Conservation (phyloP, 1,140 invertebrate species). For the Drosophila mauritiana region DNA sequence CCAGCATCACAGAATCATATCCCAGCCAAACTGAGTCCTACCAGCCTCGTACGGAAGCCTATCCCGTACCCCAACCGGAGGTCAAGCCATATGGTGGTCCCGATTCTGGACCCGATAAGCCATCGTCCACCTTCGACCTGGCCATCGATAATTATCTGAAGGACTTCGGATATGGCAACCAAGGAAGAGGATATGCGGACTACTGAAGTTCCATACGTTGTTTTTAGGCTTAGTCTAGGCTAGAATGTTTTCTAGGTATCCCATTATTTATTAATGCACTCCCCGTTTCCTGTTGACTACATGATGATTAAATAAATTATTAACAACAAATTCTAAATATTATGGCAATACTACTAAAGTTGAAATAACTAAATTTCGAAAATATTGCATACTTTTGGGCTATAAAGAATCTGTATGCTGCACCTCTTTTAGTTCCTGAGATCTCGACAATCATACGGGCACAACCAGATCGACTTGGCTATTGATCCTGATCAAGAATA, state of each 20-base stretch:
- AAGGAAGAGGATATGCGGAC: constrained; percentile 58
- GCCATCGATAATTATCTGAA: constrained; percentile 75
- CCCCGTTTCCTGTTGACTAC: constrained; percentile 11
- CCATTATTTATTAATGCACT: constrained; percentile 27
- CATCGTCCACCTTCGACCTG: constrained; percentile 59
- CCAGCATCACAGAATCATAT: constrained; percentile 15
- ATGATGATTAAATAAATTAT: constrained; percentile 47
- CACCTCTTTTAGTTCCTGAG: too few relatives aligned
- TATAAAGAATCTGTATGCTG: too few relatives aligned
- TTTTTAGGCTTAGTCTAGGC: constrained; percentile 52
- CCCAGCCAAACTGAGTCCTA: constrained; percentile 47
- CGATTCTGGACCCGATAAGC: constrained; percentile 43
- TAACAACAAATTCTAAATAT: not conserved
- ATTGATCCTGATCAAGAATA: too few relatives aligned
- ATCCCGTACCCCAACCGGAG: constrained; percentile 45
- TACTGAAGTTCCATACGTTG: constrained; percentile 47
- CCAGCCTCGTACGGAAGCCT: constrained; percentile 21
- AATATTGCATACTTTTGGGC: constrained; percentile 16
- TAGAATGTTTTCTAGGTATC: constrained; percentile 18
- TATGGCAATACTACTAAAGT: too few relatives aligned
- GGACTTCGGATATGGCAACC: constrained; percentile 73
- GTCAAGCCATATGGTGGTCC: constrained; percentile 41
- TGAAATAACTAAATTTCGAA: not conserved
- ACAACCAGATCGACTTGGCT: too few relatives aligned
- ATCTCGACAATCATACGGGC: too few relatives aligned